Percentiles rank a stretch among this genome's conserved stretches.
These are phyloP conservation scores for Paraplagusia blochii DNA, from an alignment of 2,113 vertebrate genomes.

Conservation along the genomic window DNA sequence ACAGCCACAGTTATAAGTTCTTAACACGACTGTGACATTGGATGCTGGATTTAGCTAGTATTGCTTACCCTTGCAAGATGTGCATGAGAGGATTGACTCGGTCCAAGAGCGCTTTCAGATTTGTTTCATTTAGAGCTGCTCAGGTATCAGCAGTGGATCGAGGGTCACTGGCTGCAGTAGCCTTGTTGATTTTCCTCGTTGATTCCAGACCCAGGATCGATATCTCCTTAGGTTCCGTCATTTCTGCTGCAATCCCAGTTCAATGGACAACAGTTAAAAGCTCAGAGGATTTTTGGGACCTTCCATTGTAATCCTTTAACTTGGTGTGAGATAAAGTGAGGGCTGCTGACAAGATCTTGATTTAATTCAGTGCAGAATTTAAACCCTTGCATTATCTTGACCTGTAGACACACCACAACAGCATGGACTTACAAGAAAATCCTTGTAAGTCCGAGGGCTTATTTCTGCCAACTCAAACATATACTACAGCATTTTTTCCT, in stretches of 20 bases:
- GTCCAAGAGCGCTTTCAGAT: conserved; percentile 9
- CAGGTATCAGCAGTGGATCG: conserved; percentile 1
- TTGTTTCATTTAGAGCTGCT: conserved; percentile 15
- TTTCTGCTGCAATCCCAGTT: conserved; percentile 30
- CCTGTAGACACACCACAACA: conserved; percentile 4
- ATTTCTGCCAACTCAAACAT: conserved; percentile 18
- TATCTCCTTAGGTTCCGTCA: conserved; percentile 41
- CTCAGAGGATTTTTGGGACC: conserved; percentile 37
- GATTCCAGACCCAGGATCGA: conserved; percentile 45
- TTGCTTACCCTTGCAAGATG: not conserved
- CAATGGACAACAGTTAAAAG: conserved; percentile 36
- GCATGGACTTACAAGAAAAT: conserved; percentile 6
- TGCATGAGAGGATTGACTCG: conserved; percentile 2
- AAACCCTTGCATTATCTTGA: conserved; percentile 20
- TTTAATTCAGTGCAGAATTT: conserved; percentile 51
- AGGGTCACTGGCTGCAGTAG: conserved; percentile 6
- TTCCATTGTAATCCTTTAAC: conserved; percentile 44
- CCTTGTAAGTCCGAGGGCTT: not conserved
- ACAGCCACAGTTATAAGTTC: too few species aligned
- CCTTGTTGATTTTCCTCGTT: conserved; percentile 43
- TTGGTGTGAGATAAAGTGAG: conserved; percentile 41
- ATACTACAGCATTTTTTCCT: conserved; percentile 19
- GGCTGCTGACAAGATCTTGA: conserved; percentile 44
- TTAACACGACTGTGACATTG: too few species aligned
- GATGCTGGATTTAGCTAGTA: too few species aligned